Base-by-base conservation (phyloP, 2,797 vertebrate species). In the Rhinophrynus dorsalis region DNA sequence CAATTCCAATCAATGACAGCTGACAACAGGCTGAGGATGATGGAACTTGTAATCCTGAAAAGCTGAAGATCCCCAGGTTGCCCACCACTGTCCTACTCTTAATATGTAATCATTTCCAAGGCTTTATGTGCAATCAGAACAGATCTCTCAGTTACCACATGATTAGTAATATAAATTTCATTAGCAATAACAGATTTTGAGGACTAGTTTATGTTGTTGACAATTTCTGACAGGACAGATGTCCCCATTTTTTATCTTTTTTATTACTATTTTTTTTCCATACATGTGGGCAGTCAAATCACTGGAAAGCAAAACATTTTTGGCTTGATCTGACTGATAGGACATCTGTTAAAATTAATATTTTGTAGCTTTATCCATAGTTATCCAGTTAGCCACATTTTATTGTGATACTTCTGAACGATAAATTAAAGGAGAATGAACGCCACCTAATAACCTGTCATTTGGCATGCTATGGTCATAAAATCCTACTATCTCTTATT, bases 141-240 rank as follows among this genome's bases (percentile, higher is more conserved):
- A n/a, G n/a, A n/a, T n/a, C n/a, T n/a, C n/a, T n/a, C n/a, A 32
- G 10, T 32, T 29, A 51, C 13, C 9, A 51, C 13, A 13, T 29
- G 23, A 45, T 67, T n/a, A 15, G 32, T 40, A 5, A 17, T 51
- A 35, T 35, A 35, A 20, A 18, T 9, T 33, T 32, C 5, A 5
- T 38, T 24, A 63, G 20, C 2, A 65, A 54, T 40, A 54, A 11
- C 37, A 55, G 33, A 54, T 54, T 44, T 30, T 21, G 21, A 21
- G 15, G 35, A 21, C 26, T 29, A 23, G n/a, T 42, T 66, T 60
- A 51, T 42, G 18, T n/a, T 18, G 5, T 20, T 58, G 65, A 44
- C 54, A 58, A 30, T 20, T 23, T 47, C 50, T 51, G 45, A 60
- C 17, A 60, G 54, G 56, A 60, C 66, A 68, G 66, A 68, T 68